Evolutionary conservation across 2,888 invertebrate species (phyloP), one percentile per base, ranked within the genome.

Genomic region (Celastrina argiolus): DNA sequence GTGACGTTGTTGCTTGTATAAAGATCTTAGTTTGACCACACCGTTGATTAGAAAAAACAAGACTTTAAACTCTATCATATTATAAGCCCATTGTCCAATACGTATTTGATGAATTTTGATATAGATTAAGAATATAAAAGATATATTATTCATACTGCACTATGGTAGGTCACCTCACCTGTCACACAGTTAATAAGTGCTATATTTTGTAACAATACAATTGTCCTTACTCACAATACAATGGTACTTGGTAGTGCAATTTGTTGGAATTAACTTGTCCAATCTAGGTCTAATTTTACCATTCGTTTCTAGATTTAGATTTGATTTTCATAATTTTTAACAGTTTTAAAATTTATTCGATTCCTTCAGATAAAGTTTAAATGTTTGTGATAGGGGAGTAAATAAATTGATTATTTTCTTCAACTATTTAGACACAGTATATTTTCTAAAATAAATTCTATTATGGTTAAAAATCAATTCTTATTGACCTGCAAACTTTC

Each of bases 161-260:
- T 45, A 45, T 45, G 51, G 22, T 51, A 51, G 51, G 51, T 51
- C 51, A 58, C 56, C 56, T 56, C 28, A 56, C 16, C 58, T 58
- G 28, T 31, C 58, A 58, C 28, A 31, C 31, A 58, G 58, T 39
- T 61, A 61, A 61, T 61, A 14, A 18, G 18, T 12, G 39, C 14
- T 22, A 61, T 39, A 61, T 61, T 61, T 61, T 39, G 36, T 61
- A 61, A 61, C 61, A 61, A 61, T 61, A 61, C 34, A 36, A 39
- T 39, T 61, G 61, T 61, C 61, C 34, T 36, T 18, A 16, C 31
- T 31, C 16, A 18, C 36, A 59, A 34, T 59, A 59, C 59, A 59
- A 36, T 61, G 36, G 61, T 39, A 18, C 39, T 61, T 61, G 36
- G 61, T 39, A 18, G 61, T 61, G 61, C 39, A 61, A 61, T 61